Conservation (phyloP, 2,797 vertebrate species). For the Distichodus sexfasciatus region DNA sequence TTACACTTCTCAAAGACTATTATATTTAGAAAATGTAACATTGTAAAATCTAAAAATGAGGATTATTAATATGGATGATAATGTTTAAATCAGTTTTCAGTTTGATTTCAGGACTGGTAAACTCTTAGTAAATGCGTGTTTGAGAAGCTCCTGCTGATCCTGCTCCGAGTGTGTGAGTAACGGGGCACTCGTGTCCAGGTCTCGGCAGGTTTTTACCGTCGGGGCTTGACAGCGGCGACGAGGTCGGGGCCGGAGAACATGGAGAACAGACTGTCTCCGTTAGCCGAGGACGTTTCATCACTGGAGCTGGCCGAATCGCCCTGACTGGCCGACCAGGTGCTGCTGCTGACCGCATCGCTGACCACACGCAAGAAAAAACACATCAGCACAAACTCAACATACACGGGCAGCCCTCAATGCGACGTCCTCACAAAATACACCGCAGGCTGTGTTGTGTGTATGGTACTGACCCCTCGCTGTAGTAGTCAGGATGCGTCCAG, state of each 20-base stretch:
- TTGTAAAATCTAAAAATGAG: too few relatives aligned
- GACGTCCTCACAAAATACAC: too few relatives aligned
- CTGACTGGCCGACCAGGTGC: slow-evolving; percentile 93
- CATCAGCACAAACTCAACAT: too few relatives aligned
- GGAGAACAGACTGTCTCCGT: slow-evolving; percentile 97
- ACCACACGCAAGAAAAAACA: too few relatives aligned
- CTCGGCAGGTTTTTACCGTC: slow-evolving; percentile 75
- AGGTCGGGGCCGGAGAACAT: slow-evolving; percentile 99
- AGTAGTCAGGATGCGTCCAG: slow-evolving; percentile 95
- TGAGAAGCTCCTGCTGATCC: background rate
- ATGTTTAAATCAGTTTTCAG: too few relatives aligned
- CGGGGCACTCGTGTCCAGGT: too few relatives aligned
- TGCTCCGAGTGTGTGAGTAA: background rate
- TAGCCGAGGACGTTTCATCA: slow-evolving; percentile 97
- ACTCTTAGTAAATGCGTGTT: too few relatives aligned
- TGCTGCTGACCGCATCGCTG: slow-evolving; percentile 84
- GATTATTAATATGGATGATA: too few relatives aligned
- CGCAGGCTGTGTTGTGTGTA: background rate
- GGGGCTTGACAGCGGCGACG: slow-evolving; percentile 95
- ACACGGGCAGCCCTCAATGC: too few relatives aligned
- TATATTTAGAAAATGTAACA: too few relatives aligned
- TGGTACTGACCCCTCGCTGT: slow-evolving; percentile 87
- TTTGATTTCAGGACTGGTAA: too few relatives aligned
- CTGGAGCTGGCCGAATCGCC: slow-evolving; percentile 97
- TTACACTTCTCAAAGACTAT: too few relatives aligned